phyloP scores from a whole-genome alignment of 2,888 invertebrate genomes.

The Drosophila sordidula region DNA sequence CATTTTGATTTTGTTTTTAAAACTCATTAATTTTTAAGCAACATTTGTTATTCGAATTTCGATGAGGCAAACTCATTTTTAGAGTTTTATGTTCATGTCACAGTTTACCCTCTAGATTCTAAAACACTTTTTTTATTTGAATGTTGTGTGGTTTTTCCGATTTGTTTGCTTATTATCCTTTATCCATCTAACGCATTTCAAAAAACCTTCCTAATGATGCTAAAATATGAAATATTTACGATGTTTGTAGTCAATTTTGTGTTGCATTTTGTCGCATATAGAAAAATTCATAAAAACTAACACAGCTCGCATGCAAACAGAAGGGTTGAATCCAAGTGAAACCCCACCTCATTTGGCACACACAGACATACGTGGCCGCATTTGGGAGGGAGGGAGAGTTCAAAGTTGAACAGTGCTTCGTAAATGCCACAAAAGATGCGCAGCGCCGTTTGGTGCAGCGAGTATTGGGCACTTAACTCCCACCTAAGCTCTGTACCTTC shows the following conservation, averaged over 20 bases:
- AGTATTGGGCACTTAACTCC: constrained; percentile 68
- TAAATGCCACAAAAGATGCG: constrained; percentile 68
- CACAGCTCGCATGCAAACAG: constrained; percentile 47
- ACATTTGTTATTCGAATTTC: too few species aligned
- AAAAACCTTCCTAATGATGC: neutral
- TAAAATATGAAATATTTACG: neutral
- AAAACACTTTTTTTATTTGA: too few species aligned
- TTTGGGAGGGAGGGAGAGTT: neutral
- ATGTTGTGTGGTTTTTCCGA: too few species aligned
- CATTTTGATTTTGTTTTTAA: too few species aligned
- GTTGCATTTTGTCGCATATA: constrained; percentile 17
- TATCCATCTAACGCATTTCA: too few species aligned
- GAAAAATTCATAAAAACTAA: constrained; percentile 57
- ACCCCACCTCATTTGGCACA: constrained; percentile 16
- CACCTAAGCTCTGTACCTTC: constrained; percentile 21
- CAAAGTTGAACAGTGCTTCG: constrained; percentile 27
- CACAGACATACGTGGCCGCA: constrained; percentile 1
- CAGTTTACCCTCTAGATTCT: too few species aligned
- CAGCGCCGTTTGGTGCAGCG: constrained; percentile 43
- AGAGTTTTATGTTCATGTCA: too few species aligned
- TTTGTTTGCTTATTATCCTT: too few species aligned
- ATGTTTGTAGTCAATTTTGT: neutral
- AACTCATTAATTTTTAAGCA: too few species aligned
- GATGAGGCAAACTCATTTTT: too few species aligned
- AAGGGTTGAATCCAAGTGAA: constrained; percentile 32